A percentile compares a stretch with the other conserved stretches of the same genome.
Conservation (phyloP, 2,888 invertebrate genomes). For the Drosophila limbata region DNA sequence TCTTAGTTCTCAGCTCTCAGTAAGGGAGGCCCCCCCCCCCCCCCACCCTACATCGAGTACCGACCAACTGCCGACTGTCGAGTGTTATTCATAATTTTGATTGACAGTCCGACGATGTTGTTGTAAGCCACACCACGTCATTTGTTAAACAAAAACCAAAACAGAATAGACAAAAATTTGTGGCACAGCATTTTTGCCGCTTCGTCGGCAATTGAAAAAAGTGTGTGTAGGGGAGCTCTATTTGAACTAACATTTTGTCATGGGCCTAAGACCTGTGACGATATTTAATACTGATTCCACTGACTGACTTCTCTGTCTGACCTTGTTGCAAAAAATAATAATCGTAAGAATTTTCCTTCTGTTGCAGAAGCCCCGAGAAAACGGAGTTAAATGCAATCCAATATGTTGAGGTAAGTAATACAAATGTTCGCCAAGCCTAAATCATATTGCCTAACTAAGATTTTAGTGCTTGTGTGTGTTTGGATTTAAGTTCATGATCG, state of each 20-base stretch:
- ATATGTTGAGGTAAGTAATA: conserved; percentile 56
- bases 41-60: conserved; percentile 38
- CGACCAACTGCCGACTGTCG: conserved; percentile 52
- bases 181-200: conserved; percentile 73
- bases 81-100: conserved; percentile 77
- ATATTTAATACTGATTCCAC: conserved; percentile 57
- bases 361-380: conserved; percentile 51
- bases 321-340: conserved; percentile 19
- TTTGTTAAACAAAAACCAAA: conserved; percentile 20
- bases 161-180: conserved; percentile 37
- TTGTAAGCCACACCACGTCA: conserved; percentile 30
- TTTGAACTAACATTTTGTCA: conserved; percentile 48
- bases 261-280: conserved; percentile 35
- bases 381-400: conserved; percentile 37
- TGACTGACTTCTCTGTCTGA: conserved; percentile 60
- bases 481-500: conserved; percentile 72
- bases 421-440: conserved; percentile 34
- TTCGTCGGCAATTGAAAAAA: conserved; percentile 43
- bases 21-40: conserved; percentile 35
- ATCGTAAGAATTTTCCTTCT: conserved; percentile 15
- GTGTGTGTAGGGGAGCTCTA: conserved; percentile 18
- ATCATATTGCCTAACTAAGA: too few species aligned
- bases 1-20: not conserved
- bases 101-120: conserved; percentile 58
- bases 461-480: too few species aligned